Base-by-base conservation (phyloP, 64 coral and sea anemone genomes). In the Porites lutea region DNA sequence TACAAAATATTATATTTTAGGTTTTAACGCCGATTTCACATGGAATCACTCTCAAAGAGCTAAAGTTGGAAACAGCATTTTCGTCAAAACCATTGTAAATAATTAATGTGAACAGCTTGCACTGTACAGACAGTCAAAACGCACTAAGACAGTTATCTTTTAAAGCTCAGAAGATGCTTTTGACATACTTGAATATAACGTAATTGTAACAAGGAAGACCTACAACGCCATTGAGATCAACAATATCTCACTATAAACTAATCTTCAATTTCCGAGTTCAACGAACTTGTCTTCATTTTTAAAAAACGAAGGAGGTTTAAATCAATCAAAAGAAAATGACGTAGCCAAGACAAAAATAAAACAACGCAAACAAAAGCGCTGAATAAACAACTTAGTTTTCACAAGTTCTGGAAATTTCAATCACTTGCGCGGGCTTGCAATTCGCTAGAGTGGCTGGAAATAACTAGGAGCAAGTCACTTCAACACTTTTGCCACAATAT, bases 401-500 rank as follows among this genome's bases (percentile, higher is more conserved):
- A 3, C 10, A 45, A 76, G 48, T 69, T 84, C 62, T 84, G 46
- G 79, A 66, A 83, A 64, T 55, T 55, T 78, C 19, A 19, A 16
- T 14, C 1, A 19, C 27, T 44, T 27, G 73, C 12, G 75, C 75
- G 75, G 10, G 75, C 6, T 2, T 74, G 11, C 57, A 51, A 78
- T 22, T n/a, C 52, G 4, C 13, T 16, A 65, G 13, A 65, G 13
- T 65, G 13, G 43, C 73, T 11, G 5, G 20, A 68, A 72, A 6
- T 37, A 23, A 37, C 37, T 72, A 23, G 43, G 19, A 18, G 19
- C 19, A 59, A 79, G 54, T 21, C 66, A 50, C 48, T 37, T 37
- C 27, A 37, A 37, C 27, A 37, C 27, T 37, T 37, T 37, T 37
- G 27, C 27, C 27, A 37, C 27, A 37, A 37, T 37, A 37, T 37